phyloP scores from a whole-genome alignment of 2,797 vertebrate species.

The Ispidina picta region DNA sequence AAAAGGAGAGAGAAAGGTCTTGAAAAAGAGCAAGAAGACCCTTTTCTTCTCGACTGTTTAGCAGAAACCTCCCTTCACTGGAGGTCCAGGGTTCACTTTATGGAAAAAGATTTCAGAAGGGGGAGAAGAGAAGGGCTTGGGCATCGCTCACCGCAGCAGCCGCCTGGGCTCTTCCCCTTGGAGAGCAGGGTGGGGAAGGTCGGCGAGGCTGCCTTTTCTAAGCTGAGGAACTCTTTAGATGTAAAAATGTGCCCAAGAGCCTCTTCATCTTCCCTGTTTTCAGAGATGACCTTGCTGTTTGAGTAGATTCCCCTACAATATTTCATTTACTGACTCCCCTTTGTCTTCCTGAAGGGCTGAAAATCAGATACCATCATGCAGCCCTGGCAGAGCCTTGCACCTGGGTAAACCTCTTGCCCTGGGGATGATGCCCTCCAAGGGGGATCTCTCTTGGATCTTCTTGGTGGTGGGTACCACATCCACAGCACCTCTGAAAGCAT shows the following conservation, averaged over 20 bases:
- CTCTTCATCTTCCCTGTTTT: background rate
- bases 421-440: fast-evolving
- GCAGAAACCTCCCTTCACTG: background rate
- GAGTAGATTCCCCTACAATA: background rate
- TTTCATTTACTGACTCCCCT: background rate
- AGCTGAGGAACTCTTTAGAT: background rate
- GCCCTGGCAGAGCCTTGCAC: background rate
- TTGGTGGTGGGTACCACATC: background rate
- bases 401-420: background rate
- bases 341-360: background rate
- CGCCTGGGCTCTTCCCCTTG: background rate
- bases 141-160: fast-evolving
- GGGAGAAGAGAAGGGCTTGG: background rate
- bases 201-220: background rate
- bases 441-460: background rate
- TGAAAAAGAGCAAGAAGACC: background rate
- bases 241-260: background rate
- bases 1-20: background rate
- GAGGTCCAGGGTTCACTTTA: background rate
- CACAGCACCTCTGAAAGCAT: background rate
- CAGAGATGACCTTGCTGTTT: background rate
- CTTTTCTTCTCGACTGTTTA: background rate
- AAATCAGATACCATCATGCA: background rate
- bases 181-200: background rate
- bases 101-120: background rate